Conservation (phyloP, 2,113 vertebrate genomes). For the Nestor notabilis region DNA sequence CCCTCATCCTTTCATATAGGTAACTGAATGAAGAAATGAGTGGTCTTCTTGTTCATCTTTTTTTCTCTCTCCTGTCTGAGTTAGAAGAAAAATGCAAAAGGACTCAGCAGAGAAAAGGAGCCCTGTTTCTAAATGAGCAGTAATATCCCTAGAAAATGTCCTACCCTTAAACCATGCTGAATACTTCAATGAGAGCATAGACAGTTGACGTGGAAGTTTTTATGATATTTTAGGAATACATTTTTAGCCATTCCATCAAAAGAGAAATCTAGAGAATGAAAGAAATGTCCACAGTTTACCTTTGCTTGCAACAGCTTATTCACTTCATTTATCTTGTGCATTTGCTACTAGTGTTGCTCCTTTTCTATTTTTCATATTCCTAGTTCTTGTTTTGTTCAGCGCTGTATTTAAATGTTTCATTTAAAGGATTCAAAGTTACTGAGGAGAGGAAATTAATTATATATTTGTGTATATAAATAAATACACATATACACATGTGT, state of each 20-base stretch:
- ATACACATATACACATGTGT: neutral
- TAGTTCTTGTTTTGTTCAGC: neutral
- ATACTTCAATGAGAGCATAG: neutral
- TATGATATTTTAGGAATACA: neutral
- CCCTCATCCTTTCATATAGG: neutral
- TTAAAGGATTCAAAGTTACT: neutral
- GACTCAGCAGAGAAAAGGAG: neutral
- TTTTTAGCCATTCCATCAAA: slow-evolving; percentile 4
- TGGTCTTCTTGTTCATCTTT: neutral
- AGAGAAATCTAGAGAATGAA: neutral
- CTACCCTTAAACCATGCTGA: neutral
- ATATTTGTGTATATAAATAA: neutral
- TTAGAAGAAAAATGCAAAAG: neutral
- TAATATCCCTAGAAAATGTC: neutral
- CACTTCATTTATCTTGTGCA: neutral
- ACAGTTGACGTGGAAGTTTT: neutral
- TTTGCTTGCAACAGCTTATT: neutral
- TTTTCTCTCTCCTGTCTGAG: neutral
- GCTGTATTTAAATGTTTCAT: neutral
- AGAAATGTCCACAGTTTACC: neutral
- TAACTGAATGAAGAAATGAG: neutral
- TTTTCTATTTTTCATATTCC: neutral
- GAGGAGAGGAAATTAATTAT: neutral
- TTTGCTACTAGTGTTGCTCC: neutral
- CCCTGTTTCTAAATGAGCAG: neutral